Evolutionary conservation across 2,113 vertebrate genomes (phyloP).

Genomic region (Rousettus leschenaultii): DNA sequence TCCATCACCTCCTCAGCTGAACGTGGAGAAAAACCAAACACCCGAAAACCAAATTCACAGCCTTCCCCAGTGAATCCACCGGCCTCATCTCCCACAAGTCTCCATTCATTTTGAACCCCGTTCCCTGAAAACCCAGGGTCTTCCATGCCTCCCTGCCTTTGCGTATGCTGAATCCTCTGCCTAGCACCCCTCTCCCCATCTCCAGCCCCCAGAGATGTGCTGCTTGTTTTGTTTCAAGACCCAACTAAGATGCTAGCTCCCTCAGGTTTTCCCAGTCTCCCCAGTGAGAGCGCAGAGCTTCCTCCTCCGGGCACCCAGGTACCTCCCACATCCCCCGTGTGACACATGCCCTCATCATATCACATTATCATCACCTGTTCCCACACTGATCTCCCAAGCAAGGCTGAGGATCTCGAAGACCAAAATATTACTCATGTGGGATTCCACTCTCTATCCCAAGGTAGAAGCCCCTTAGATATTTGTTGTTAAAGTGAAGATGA

Average conservation of each 20-base stretch:
- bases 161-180: too few relatives aligned
- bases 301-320: not conserved
- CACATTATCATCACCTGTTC: fast-evolving
- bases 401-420: not conserved
- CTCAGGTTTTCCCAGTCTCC: not conserved
- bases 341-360: fast-evolving
- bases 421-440: not conserved
- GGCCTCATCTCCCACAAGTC: not conserved
- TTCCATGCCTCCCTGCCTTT: not conserved
- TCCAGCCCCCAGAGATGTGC: fast-evolving
- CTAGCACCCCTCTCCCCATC: fast-evolving
- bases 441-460: not conserved
- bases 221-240: not conserved
- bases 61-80: fast-evolving
- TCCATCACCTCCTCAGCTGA: not conserved
- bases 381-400: not conserved
- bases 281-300: not conserved
- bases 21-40: not conserved
- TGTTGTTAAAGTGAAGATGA: not conserved
- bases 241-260: too few relatives aligned
- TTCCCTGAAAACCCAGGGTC: not conserved
- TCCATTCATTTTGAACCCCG: not conserved
- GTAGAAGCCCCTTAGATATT: not conserved
- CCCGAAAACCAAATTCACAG: not conserved
- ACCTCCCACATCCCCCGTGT: not conserved